phyloP scores from a whole-genome alignment of 2,888 invertebrate species.

The Sialis fuliginosa region DNA sequence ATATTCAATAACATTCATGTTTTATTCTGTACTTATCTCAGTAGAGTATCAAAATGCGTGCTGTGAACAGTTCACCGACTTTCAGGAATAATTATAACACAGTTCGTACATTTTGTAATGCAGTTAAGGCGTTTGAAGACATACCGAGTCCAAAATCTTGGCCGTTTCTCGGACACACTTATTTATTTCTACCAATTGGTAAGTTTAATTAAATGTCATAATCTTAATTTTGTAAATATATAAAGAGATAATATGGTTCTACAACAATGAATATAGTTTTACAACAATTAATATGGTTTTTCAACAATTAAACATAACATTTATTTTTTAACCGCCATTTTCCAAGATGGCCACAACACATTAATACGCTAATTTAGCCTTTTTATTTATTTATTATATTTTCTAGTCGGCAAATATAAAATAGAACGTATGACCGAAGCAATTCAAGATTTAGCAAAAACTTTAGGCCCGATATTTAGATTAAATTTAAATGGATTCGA shows the following conservation, averaged over 20 bases:
- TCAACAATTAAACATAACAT: neutral
- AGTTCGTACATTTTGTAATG: neutral
- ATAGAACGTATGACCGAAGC: conserved; percentile 25
- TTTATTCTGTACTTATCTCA: no score
- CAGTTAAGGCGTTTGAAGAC: conserved; percentile 10
- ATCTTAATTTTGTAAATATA: neutral
- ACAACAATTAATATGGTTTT: neutral
- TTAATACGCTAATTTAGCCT: neutral
- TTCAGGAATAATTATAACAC: no score
- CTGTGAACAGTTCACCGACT: no score
- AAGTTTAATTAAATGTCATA: conserved; percentile 7
- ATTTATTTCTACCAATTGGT: conserved; percentile 23
- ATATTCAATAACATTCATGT: no score
- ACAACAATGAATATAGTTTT: neutral
- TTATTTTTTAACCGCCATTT: no score
- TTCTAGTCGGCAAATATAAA: conserved; percentile 21
- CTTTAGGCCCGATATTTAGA: conserved; percentile 30
- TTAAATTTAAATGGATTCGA: conserved; percentile 25
- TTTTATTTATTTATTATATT: conserved; percentile 3
- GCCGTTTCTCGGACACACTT: conserved; percentile 21
- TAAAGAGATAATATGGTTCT: neutral
- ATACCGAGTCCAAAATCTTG: conserved; percentile 16
- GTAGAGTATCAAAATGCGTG: no score
- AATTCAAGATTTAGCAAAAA: conserved; percentile 22
- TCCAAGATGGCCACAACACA: no score